Evolutionary conservation across 2,113 vertebrate species (phyloP).

Genomic region (Reinhardtius hippoglossoides): DNA sequence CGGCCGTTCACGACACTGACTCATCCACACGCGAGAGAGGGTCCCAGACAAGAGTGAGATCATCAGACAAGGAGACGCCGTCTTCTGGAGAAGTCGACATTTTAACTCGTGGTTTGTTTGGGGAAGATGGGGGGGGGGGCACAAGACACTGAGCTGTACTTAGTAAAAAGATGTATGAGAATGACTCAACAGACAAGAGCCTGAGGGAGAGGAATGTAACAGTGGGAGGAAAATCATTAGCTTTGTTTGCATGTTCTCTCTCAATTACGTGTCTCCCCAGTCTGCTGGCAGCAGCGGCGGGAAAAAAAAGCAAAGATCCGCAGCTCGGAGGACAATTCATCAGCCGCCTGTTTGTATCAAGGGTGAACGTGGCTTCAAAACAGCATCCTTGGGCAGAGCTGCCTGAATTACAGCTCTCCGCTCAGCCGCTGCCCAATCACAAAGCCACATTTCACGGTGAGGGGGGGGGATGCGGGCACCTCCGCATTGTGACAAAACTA

Average conservation of each 20-base stretch:
- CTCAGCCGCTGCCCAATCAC: conserved; percentile 61
- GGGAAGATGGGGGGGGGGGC: conserved; percentile 32
- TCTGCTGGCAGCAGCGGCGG: conserved; percentile 42
- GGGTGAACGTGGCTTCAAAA: conserved; percentile 40
- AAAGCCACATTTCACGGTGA: conserved; percentile 72
- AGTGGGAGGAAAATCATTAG: conserved; percentile 74
- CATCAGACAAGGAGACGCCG: conserved; percentile 13
- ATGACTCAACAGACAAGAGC: conserved; percentile 36
- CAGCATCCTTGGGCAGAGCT: conserved; percentile 32
- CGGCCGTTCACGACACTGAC: conserved; percentile 12
- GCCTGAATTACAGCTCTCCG: conserved; percentile 65
- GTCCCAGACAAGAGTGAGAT: conserved; percentile 33
- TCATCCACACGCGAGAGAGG: not conserved
- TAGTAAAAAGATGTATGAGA: conserved; percentile 61
- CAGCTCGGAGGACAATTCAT: conserved; percentile 57
- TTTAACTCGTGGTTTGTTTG: conserved; percentile 5
- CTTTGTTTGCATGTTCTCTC: conserved; percentile 77
- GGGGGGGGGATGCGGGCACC: conserved; percentile 38
- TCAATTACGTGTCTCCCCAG: conserved; percentile 70
- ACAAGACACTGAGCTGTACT: conserved; percentile 54
- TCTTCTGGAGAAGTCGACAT: conserved; percentile 33
- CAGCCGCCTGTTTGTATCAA: conserved; percentile 45
- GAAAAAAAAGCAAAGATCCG: conserved; percentile 32
- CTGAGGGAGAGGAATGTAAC: conserved; percentile 54
- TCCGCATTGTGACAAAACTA: conserved; percentile 72